Evolutionary conservation across 92 coral and sea anemone genomes (phyloP), one percentile per base, ranked within the genome.

Genomic region (Isaurus tuberculatus): DNA sequence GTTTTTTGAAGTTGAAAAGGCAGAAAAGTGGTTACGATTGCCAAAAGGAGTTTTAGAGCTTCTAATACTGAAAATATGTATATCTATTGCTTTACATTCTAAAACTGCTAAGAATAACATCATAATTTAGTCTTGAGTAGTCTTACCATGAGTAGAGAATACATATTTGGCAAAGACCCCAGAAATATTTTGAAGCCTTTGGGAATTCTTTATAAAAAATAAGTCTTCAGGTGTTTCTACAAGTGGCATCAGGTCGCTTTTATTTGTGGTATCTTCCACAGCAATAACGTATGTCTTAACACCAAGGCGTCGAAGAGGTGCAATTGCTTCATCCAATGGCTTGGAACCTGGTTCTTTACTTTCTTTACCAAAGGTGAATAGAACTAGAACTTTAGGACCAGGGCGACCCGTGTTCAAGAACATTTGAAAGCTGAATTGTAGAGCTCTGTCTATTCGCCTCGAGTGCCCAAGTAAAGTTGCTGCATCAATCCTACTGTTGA

Each of bases 361-460:
- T 36, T 91, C 92, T 72, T 85, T 89, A 42, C 98, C 95, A 64
- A 85, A 98, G 26, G 99, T 89, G 33, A 96, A 89, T 3, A 96
- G 84, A 75, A 96, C 83, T 8, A 92, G 93, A 53, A 96, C 86
- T 51, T 95, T 89, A 0, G 96, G 99, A 1, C 92, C 98, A 5
- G 98, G 89, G 5, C 94, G 94, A 37, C 99, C 91, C 4, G 97
- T 90, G 26, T 86, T 68, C 7, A 91, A 84, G 33, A 94, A 92
- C 17, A 96, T 95, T 8, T 53, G 57, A 46, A 66, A 63, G 9
- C 94, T 95, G 23, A 91, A 49, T 22, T 86, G 92, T 65, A 95
- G 89, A 14, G 95, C 98, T 61, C 89, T 92, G 73, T 94, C 98
- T 70, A 95, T 94, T 58, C 98, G 79, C 31, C 98, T 95, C 28